Evolutionary conservation across 2,113 vertebrate species (phyloP).

Genomic region (Caranx melampygus): DNA sequence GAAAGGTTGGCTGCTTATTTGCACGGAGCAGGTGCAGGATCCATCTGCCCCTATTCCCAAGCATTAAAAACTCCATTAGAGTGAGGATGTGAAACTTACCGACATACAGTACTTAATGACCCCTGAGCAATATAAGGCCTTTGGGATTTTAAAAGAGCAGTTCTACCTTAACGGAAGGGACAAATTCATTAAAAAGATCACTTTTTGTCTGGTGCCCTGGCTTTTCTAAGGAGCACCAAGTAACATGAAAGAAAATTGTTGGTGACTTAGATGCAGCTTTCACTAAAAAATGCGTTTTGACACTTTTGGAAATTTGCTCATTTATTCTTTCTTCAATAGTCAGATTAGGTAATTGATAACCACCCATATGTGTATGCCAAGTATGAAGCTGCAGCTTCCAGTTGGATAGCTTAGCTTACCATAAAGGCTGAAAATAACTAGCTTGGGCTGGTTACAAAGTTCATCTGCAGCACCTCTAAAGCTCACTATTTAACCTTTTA

Average conservation of each 20-base stretch:
- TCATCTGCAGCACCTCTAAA: neutral
- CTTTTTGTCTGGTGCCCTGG: neutral
- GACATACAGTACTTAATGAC: constrained; percentile 40
- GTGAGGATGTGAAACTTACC: constrained; percentile 44
- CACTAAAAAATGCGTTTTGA: neutral
- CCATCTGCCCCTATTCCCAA: constrained; percentile 71
- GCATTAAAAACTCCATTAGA: constrained; percentile 54
- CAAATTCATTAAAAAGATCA: neutral
- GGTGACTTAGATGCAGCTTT: neutral
- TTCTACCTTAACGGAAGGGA: neutral
- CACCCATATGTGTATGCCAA: neutral
- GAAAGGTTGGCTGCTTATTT: constrained; percentile 58
- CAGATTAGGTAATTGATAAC: neutral
- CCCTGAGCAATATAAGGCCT: constrained; percentile 27
- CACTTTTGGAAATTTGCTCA: neutral
- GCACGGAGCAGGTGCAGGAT: constrained; percentile 66
- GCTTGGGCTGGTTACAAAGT: neutral
- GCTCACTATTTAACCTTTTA: neutral
- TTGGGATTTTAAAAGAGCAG: constrained; percentile 11
- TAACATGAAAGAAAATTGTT: neutral
- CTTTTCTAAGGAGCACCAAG: neutral
- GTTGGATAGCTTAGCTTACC: neutral
- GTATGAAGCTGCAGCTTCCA: neutral
- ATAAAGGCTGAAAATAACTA: neutral
- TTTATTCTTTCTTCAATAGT: neutral